A percentile compares a stretch with the other conserved stretches of the same genome.
Conservation (phyloP, 2,888 invertebrate species). For the Philaethria dido region DNA sequence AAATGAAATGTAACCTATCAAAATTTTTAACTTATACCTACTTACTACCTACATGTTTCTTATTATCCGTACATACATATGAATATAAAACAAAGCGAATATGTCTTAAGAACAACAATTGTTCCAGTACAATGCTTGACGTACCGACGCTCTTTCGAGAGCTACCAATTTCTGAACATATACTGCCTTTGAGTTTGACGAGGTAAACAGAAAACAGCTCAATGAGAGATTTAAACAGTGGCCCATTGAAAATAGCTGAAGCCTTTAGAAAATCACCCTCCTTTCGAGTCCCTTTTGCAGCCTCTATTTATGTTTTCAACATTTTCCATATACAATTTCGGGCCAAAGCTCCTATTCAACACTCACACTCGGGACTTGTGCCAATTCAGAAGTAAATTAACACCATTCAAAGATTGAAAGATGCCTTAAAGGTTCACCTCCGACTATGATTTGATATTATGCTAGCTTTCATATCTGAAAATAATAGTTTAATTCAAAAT, state of each 20-base stretch:
- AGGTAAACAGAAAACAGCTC: slow-evolving; percentile 76
- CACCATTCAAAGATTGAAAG: slow-evolving; percentile 64
- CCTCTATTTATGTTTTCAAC: slow-evolving; percentile 76
- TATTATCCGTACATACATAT: background rate
- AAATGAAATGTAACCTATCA: no score
- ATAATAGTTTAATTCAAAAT: slow-evolving; percentile 24
- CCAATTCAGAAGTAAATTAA: slow-evolving; percentile 76
- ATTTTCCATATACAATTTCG: slow-evolving; percentile 77
- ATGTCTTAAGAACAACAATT: slow-evolving; percentile 33
- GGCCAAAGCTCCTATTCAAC: slow-evolving; percentile 70
- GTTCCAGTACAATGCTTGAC: slow-evolving; percentile 49
- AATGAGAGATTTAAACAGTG: slow-evolving; percentile 79
- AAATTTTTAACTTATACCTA: no score
- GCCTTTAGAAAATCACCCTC: slow-evolving; percentile 81
- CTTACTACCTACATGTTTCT: background rate
- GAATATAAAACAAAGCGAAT: background rate
- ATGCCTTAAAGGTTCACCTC: slow-evolving; percentile 48
- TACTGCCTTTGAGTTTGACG: slow-evolving; percentile 63
- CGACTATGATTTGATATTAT: slow-evolving; percentile 44
- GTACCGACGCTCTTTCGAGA: slow-evolving; percentile 40
- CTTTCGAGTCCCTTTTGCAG: slow-evolving; percentile 71
- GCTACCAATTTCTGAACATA: slow-evolving; percentile 42
- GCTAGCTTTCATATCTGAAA: slow-evolving; percentile 17
- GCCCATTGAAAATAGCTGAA: slow-evolving; percentile 73
- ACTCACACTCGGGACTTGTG: slow-evolving; percentile 66